phyloP scores from a whole-genome alignment of 2,113 vertebrate species.

The Probosciger aterrimus region DNA sequence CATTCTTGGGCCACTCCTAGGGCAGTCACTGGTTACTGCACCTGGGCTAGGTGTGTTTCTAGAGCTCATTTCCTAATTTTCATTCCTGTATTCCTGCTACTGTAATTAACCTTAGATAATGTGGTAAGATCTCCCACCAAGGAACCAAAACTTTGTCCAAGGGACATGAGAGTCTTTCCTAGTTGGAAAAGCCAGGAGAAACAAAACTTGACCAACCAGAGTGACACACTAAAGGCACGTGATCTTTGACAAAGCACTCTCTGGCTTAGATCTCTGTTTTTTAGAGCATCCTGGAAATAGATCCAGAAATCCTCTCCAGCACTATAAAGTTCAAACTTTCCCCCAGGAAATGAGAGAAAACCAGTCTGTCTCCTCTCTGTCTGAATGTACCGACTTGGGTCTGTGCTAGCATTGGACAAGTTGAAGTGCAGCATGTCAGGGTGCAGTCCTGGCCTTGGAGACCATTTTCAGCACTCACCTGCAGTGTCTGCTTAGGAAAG shows the following conservation, averaged over 20 bases:
- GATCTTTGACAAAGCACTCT: not conserved
- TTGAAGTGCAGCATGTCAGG: not conserved
- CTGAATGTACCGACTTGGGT: accelerated
- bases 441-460: not conserved
- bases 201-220: not conserved
- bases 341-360: not conserved
- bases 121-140: not conserved
- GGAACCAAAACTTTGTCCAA: not conserved
- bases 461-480: not conserved
- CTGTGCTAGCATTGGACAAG: not conserved
- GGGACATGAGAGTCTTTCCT: not conserved
- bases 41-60: not conserved
- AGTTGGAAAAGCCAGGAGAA: not conserved
- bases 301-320: not conserved
- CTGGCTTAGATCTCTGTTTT: not conserved
- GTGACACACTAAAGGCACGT: not conserved
- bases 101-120: not conserved
- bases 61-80: not conserved
- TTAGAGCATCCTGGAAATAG: not conserved
- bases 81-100: not conserved
- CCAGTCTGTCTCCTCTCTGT: not conserved
- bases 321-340: not conserved
- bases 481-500: not conserved
- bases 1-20: not conserved
- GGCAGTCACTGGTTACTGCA: not conserved